phyloP scores from a whole-genome alignment of 2,888 invertebrate species.

The Achlya flavicornis region DNA sequence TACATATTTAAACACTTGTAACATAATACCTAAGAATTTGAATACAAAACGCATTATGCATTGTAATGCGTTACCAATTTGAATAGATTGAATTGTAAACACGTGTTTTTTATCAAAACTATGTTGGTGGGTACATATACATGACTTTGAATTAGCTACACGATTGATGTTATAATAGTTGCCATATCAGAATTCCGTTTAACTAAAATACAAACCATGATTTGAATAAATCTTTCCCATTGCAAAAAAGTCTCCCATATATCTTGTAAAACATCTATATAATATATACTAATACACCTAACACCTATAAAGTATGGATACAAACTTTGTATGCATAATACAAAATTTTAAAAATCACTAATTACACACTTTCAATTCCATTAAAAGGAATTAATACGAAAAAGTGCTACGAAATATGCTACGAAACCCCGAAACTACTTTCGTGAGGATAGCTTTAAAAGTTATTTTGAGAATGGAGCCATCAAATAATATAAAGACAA shows the following conservation, averaged over 20 bases:
- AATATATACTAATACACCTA: background rate
- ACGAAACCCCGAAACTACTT: background rate
- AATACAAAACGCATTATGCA: conserved; percentile 10
- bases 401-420: background rate
- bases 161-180: background rate
- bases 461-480: background rate
- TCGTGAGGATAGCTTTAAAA: background rate
- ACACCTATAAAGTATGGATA: no score
- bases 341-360: no score
- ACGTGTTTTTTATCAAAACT: conserved; percentile 1
- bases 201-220: background rate
- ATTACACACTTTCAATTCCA: no score
- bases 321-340: no score
- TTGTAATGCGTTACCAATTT: conserved; percentile 7
- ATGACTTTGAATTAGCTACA: background rate
- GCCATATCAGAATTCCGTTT: background rate
- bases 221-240: no score
- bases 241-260: no score
- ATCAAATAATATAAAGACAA: background rate
- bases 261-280: background rate
- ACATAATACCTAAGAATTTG: conserved; percentile 1
- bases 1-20: background rate
- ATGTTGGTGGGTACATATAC: background rate
- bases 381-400: background rate
- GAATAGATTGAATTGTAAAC: conserved; percentile 8